These are phyloP conservation scores for Malthinus seriepunctatus DNA, from an alignment of 2,888 invertebrate genomes.

Conservation along the genomic window DNA sequence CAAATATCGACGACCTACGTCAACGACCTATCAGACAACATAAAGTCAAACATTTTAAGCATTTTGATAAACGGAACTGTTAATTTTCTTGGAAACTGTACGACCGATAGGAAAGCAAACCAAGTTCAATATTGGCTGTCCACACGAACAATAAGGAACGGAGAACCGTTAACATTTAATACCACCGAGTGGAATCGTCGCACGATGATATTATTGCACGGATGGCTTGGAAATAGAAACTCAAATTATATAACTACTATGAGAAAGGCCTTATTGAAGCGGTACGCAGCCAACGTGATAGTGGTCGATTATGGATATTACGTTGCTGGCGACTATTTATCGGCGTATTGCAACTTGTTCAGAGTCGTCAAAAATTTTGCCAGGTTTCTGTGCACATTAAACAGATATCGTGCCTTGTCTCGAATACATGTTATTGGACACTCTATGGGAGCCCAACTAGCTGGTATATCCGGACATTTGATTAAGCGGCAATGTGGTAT, in stretches of 20 bases:
- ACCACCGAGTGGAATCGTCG: neutral
- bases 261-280: neutral
- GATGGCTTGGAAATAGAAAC: neutral
- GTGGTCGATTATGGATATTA: slow-evolving; percentile 1
- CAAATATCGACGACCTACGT: neutral
- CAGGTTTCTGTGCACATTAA: neutral
- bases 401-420: neutral
- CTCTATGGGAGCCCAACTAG: slow-evolving; percentile 9
- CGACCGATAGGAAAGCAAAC: neutral
- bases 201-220: neutral
- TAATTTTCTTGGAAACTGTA: neutral
- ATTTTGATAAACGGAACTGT: neutral
- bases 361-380: neutral
- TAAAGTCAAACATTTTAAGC: neutral
- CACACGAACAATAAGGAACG: neutral
- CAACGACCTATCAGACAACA: too few relatives aligned
- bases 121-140: slow-evolving; percentile 2
- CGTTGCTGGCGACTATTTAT: neutral
- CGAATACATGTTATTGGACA: slow-evolving; percentile 14
- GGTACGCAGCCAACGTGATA: slow-evolving; percentile 5
- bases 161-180: neutral
- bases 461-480: slow-evolving; percentile 2
- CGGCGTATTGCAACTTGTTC: neutral
- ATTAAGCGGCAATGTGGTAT: neutral
- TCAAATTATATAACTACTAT: too few relatives aligned